These are phyloP conservation scores for Psittacara wagleri DNA, from an alignment of 2,113 vertebrate genomes.

Conservation along the genomic window DNA sequence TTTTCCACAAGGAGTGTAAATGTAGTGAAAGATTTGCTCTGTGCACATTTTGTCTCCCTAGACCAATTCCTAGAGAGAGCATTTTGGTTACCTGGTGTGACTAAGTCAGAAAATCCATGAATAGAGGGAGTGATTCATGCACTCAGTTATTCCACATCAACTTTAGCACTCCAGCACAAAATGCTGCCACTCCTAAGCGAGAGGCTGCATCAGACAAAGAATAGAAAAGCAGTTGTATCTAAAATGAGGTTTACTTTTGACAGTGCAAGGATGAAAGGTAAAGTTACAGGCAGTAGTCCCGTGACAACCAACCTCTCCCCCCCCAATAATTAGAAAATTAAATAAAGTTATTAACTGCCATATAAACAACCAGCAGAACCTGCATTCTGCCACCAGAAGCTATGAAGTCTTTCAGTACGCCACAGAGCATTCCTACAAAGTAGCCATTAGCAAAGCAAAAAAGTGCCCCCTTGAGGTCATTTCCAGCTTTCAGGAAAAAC, in stretches of 20 bases:
- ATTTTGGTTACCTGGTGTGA: not conserved
- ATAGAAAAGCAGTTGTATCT: not conserved
- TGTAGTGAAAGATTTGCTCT: not conserved
- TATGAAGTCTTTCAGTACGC: not conserved
- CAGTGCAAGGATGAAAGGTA: not conserved
- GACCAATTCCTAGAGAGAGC: not conserved
- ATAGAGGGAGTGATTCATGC: not conserved
- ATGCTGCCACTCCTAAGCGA: not conserved
- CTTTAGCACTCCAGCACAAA: not conserved
- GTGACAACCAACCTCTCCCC: not conserved
- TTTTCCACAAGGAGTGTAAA: not conserved
- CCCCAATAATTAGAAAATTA: not conserved
- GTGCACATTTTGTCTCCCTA: not conserved
- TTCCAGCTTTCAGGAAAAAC: not conserved
- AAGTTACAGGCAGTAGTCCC: not conserved
- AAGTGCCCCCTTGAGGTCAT: conserved; percentile 31
- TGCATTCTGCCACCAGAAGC: not conserved
- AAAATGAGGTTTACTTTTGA: not conserved
- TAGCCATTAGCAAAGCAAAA: not conserved
- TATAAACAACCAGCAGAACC: not conserved
- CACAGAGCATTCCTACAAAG: not conserved
- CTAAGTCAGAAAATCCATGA: not conserved
- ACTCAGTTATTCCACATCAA: not conserved
- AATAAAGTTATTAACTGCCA: not conserved
- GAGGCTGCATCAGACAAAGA: not conserved